A percentile compares a stretch with the other conserved stretches of the same genome.
Conservation (phyloP, 2,113 vertebrate genomes). For the Archilochus colubris region DNA sequence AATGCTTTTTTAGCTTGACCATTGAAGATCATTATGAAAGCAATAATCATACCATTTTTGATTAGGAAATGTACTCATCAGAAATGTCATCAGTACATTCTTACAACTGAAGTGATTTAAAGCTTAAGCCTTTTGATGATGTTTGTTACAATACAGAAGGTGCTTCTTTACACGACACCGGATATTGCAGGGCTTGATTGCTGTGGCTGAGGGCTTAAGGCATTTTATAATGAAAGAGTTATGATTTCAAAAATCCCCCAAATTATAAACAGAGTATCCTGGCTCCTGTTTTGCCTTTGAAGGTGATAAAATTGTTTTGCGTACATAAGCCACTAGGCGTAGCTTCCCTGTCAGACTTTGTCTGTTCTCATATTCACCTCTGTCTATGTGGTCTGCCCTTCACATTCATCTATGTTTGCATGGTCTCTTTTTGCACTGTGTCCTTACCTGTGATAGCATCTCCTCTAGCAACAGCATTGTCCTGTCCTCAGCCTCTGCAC, state of each 20-base stretch:
- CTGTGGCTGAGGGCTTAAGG: conserved; percentile 66
- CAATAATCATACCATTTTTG: neutral
- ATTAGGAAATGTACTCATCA: neutral
- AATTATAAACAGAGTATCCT: conserved; percentile 56
- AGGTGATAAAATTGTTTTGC: conserved; percentile 12
- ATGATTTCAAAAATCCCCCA: conserved; percentile 73
- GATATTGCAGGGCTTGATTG: conserved; percentile 58
- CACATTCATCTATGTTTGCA: neutral
- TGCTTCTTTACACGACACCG: conserved; percentile 47
- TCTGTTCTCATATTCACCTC: neutral
- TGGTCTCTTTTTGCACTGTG: neutral
- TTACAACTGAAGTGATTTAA: neutral
- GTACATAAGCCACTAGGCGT: conserved; percentile 25
- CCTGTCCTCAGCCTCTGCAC: neutral
- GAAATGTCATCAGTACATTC: neutral
- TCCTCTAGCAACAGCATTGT: neutral
- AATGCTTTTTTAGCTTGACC: neutral
- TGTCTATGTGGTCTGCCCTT: neutral
- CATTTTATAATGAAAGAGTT: conserved; percentile 71
- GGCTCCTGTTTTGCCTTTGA: conserved; percentile 51
- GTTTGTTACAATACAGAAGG: conserved; percentile 58
- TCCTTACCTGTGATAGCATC: neutral
- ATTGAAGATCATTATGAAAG: neutral
- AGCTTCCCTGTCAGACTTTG: conserved; percentile 31
- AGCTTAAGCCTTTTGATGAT: conserved; percentile 58